Percentiles rank a stretch among this genome's conserved stretches.
phyloP scores from a whole-genome alignment of 1,140 invertebrate species.

The Frieseomelitta varia region DNA sequence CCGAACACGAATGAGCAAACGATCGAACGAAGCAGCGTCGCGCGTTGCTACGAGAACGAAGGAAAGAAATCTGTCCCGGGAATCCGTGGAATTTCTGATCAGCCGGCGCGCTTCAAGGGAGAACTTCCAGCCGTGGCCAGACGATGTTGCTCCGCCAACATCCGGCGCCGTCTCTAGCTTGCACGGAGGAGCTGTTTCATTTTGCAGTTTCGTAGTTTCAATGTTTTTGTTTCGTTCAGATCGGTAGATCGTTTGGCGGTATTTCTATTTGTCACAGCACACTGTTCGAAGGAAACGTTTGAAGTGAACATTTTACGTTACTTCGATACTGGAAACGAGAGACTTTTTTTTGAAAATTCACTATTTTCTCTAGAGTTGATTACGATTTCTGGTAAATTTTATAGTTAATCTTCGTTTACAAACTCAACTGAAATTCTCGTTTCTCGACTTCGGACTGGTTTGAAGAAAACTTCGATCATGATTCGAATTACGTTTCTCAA shows the following conservation, averaged over 20 bases:
- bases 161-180: no score
- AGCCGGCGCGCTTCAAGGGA: neutral
- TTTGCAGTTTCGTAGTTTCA: neutral
- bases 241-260: neutral
- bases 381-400: neutral
- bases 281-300: neutral
- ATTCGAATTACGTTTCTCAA: neutral
- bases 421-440: no score
- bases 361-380: neutral
- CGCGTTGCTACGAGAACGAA: neutral
- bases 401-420: no score
- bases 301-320: no score
- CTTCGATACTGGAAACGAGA: neutral
- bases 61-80: neutral
- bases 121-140: neutral
- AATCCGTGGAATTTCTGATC: slow-evolving; percentile 5
- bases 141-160: no score
- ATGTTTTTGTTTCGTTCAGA: neutral
- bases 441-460: neutral
- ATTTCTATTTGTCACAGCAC: neutral
- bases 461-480: neutral
- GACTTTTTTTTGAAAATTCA: neutral
- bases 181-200: neutral
- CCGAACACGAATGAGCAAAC: slow-evolving; percentile 9
- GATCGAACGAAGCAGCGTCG: neutral